Evolutionary conservation across 2,797 vertebrate genomes (phyloP), one percentile per base, ranked within the genome.

Genomic region (Arrhamphus sclerolepis): DNA sequence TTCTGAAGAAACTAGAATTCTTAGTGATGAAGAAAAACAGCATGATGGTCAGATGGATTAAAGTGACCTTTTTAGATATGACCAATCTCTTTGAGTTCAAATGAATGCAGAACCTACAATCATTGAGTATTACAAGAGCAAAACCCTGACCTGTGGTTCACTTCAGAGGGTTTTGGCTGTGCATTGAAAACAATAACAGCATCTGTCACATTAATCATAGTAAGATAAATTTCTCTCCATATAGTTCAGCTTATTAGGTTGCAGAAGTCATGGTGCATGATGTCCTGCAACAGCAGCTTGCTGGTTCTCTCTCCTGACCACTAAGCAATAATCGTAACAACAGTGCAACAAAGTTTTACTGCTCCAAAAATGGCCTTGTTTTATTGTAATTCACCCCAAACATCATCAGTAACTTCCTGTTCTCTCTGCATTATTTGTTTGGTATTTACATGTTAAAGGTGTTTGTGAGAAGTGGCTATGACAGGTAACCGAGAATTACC

Each of bases 401-500:
- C 26, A 64, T 57, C 66, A 69, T 75, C 51, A 62, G 57, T 49
- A 52, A 60, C 73, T 78, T 84, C 75, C 78, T 72, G 48, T 77
- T 71, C 49, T 70, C 70, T 53, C 46, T 57, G 28, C 50, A 48
- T 39, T 51, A 68, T 68, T 11, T 31, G 28, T 55, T 52, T 62
- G 20, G 60, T 42, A 73, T 81, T 70, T 76, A 66, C 73, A 67
- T 72, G 66, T 58, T 65, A 78, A 72, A 61, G 71, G 75, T 87
- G 84, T 87, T 85, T 86, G 72, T 85, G 81, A 80, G 77, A 76
- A 72, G 77, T 77, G 82, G 63, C 76, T 69, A 67, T 8, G 34
- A 81, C 81, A 84, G 85, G 83, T 87, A 90, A 87, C 78, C 74
- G 62, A 58, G 77, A 87, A 89, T 89, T 90, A 87, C 78, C 77